phyloP scores from a whole-genome alignment of 2,797 vertebrate genomes.

The Semotilus atromaculatus region DNA sequence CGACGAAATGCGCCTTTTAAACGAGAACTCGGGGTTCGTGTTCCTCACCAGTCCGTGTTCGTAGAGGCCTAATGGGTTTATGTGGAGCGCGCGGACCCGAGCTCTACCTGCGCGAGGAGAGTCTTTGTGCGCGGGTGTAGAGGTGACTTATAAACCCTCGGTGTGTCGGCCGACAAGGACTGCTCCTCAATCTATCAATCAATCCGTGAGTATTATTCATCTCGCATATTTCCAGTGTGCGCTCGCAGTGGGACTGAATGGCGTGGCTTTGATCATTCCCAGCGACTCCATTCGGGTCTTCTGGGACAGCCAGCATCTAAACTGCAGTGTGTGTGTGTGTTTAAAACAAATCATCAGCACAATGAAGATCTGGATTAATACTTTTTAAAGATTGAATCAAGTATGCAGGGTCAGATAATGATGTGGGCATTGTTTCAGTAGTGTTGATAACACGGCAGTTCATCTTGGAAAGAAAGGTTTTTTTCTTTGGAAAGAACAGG shows the following conservation, averaged over 20 bases:
- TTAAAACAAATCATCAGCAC: neutral
- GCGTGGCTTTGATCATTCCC: neutral
- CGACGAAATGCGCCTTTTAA: constrained; percentile 14
- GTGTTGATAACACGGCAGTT: constrained; percentile 2
- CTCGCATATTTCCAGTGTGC: neutral
- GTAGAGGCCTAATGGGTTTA: constrained; percentile 20
- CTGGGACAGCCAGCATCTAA: neutral
- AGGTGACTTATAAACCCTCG: constrained; percentile 27
- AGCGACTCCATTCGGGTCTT: neutral
- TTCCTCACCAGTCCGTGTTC: neutral
- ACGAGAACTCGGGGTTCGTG: neutral
- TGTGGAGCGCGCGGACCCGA: constrained; percentile 19
- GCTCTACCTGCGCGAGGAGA: constrained; percentile 34
- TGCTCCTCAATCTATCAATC: neutral
- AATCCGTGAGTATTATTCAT: constrained; percentile 32
- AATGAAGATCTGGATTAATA: neutral
- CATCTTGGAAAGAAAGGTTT: neutral
- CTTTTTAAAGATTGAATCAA: neutral
- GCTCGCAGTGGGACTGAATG: neutral
- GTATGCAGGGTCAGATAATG: neutral
- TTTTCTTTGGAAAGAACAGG: neutral
- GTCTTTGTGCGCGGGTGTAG: constrained; percentile 41
- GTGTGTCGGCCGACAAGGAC: neutral
- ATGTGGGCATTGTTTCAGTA: neutral
- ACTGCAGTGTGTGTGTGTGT: neutral